Percentiles rank a stretch among this genome's conserved stretches.
phyloP scores from a whole-genome alignment of 2,797 vertebrate species.

The Neosilurus mollespiculum region DNA sequence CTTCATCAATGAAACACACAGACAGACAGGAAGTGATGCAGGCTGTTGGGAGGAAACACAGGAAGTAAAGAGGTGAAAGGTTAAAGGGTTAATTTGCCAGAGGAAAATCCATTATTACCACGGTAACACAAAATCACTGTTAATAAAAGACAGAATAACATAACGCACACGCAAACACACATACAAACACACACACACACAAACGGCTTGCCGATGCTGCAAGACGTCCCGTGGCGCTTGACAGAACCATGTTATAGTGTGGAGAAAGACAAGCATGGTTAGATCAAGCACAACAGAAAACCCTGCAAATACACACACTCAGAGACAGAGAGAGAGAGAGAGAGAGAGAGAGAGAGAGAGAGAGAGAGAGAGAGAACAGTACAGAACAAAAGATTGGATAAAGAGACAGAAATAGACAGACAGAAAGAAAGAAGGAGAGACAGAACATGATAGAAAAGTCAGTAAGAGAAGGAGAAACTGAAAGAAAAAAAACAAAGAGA shows the following conservation, averaged over 20 bases:
- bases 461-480: neutral
- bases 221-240: constrained; percentile 99
- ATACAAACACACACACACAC: constrained; percentile 47
- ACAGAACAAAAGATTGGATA: neutral
- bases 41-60: constrained; percentile 1
- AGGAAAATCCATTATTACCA: constrained; percentile 54
- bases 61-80: constrained; percentile 5
- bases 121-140: constrained; percentile 40
- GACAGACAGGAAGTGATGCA: constrained; percentile 19
- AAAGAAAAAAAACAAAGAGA: neutral
- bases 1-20: neutral
- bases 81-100: constrained; percentile 44
- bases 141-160: constrained; percentile 24
- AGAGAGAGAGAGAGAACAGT: constrained; percentile 63
- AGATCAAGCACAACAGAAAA: constrained; percentile 99
- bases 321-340: constrained; percentile 62
- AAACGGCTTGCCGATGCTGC: constrained; percentile 86
- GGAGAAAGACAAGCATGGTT: constrained; percentile 99
- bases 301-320: constrained; percentile 91
- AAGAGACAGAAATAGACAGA: neutral
- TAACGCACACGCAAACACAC: constrained; percentile 41
- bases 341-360: constrained; percentile 37
- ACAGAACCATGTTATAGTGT: constrained; percentile 99
- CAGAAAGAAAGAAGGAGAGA: neutral
- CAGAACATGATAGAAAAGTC: neutral